These are phyloP conservation scores for Urocitellus parryii DNA, from an alignment of 2,113 vertebrate genomes.

Conservation along the genomic window DNA sequence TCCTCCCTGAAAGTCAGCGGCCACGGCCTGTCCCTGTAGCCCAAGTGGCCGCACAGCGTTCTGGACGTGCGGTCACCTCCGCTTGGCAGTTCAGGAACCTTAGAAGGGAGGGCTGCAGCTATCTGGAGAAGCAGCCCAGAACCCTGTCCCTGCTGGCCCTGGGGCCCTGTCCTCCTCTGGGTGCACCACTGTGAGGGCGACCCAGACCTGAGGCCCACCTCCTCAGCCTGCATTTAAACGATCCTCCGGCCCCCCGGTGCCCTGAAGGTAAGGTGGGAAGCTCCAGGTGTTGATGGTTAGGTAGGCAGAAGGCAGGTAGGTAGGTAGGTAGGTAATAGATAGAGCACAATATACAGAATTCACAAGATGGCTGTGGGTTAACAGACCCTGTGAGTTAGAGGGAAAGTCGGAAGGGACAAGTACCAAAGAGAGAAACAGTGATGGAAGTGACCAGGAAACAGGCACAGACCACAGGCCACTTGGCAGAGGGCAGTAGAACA, in stretches of 20 bases:
- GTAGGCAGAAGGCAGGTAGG: too few species aligned
- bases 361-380: not conserved
- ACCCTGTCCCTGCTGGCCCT: not conserved
- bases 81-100: not conserved
- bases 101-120: not conserved
- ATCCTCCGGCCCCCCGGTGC: too few species aligned
- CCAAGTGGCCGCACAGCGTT: not conserved
- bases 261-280: too few species aligned
- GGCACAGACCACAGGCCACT: too few species aligned
- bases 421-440: too few species aligned
- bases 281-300: not conserved
- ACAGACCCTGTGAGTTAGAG: not conserved
- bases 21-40: too few species aligned
- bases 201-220: not conserved
- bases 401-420: not conserved
- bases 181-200: not conserved
- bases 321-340: too few species aligned
- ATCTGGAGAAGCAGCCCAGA: too few species aligned
- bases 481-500: not conserved
- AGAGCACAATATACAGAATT: too few species aligned
- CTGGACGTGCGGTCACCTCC: not conserved
- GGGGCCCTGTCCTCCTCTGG: not conserved
- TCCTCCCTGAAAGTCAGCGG: not conserved
- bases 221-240: not conserved
- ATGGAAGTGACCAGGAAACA: too few species aligned